phyloP scores from a whole-genome alignment of 1,140 invertebrate genomes.

The Sinonovacula constricta region DNA sequence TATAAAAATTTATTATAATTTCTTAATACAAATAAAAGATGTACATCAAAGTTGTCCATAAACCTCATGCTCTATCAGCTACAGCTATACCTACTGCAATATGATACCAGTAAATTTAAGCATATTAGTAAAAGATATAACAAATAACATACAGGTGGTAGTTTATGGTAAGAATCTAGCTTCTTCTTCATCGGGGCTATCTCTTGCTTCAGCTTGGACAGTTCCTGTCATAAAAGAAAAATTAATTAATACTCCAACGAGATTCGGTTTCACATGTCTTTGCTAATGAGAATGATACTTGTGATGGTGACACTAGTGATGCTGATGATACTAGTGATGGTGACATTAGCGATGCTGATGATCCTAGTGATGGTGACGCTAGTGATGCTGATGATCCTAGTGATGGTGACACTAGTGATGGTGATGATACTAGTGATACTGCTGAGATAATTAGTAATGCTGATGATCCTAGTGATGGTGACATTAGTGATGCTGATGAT shows the following conservation, averaged over 20 bases:
- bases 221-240: conserved; percentile 38
- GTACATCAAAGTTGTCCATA: not conserved
- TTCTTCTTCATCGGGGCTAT: conserved; percentile 49
- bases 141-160: conserved; percentile 49
- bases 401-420: too few relatives aligned
- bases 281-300: too few relatives aligned
- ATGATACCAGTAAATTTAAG: not conserved
- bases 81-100: not conserved
- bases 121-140: not conserved
- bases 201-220: conserved; percentile 52
- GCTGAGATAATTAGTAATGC: too few relatives aligned
- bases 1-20: conserved; percentile 3
- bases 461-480: too few relatives aligned
- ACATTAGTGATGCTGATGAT: too few relatives aligned
- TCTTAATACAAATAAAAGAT: not conserved
- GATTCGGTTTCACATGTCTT: not conserved
- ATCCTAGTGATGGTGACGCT: too few relatives aligned
- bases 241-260: not conserved
- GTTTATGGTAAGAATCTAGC: conserved; percentile 54
- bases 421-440: too few relatives aligned
- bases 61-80: not conserved
- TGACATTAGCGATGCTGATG: too few relatives aligned
- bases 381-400: too few relatives aligned
- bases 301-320: too few relatives aligned
- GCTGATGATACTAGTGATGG: too few relatives aligned